phyloP scores from a whole-genome alignment of 2,888 invertebrate genomes.

The Tenthredo scrophulariae region DNA sequence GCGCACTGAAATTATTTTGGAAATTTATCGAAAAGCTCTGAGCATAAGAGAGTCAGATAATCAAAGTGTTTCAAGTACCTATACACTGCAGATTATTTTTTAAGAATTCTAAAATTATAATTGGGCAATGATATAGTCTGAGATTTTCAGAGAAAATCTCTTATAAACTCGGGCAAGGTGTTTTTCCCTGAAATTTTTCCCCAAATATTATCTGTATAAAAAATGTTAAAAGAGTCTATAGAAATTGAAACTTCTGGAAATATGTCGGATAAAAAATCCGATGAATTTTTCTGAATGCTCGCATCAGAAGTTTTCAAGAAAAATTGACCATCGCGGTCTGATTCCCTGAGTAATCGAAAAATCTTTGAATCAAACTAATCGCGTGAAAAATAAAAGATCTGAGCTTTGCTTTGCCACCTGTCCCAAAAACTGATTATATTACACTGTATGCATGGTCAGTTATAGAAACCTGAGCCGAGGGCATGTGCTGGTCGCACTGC shows the following conservation, averaged over 20 bases:
- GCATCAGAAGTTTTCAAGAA: background rate
- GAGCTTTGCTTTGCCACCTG: conserved; percentile 41
- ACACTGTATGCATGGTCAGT: conserved; percentile 51
- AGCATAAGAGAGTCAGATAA: background rate
- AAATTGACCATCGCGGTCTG: background rate
- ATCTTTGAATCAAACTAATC: background rate
- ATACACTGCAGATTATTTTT: background rate
- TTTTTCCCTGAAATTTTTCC: background rate
- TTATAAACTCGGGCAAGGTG: background rate
- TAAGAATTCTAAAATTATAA: background rate
- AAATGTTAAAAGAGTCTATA: background rate
- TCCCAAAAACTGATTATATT: conserved; percentile 45
- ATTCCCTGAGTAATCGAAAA: background rate
- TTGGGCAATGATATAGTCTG: background rate
- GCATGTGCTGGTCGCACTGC: conserved; percentile 48
- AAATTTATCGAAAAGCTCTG: background rate
- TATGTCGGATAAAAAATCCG: background rate
- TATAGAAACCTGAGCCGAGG: conserved; percentile 46
- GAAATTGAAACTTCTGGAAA: background rate
- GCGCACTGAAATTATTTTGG: background rate
- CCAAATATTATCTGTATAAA: background rate
- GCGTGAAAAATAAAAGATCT: background rate
- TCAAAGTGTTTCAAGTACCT: background rate
- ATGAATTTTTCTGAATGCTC: background rate
- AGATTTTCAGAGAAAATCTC: background rate